phyloP scores from a whole-genome alignment of 1,140 invertebrate genomes.

The Drosophila novamexicana region DNA sequence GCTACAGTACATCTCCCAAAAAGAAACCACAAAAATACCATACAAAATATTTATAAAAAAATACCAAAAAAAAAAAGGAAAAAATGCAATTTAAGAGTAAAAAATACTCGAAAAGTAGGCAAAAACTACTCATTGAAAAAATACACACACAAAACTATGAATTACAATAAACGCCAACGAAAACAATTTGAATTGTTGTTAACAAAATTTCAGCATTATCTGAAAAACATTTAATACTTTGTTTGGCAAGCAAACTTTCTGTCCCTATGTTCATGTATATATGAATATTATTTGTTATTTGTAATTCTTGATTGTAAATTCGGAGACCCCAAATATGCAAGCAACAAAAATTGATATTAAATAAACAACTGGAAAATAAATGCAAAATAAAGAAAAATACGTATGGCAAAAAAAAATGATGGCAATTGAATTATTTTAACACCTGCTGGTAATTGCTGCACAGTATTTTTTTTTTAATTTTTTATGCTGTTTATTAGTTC shows the following conservation, averaged over 20 bases:
- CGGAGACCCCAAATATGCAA: constrained; percentile 7
- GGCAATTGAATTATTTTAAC: background rate
- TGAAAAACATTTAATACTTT: background rate
- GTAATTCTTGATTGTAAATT: constrained; percentile 34
- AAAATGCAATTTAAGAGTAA: constrained; percentile 24
- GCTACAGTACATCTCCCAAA: constrained; percentile 54
- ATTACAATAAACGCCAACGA: constrained; percentile 16
- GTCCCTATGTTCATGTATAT: constrained; percentile 34
- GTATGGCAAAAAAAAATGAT: constrained; percentile 37
- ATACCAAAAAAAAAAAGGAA: background rate
- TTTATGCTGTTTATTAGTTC: no score
- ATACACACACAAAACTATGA: constrained; percentile 5
- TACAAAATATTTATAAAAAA: background rate
- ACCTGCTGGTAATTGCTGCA: background rate
- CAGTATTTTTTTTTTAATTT: background rate
- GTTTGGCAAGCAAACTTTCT: background rate
- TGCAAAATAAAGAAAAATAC: constrained; percentile 67
- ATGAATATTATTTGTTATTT: constrained; percentile 22
- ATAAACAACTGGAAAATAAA: constrained; percentile 45
- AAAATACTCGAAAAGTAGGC: constrained; percentile 27
- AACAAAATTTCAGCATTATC: constrained; percentile 22
- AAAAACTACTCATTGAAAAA: constrained; percentile 5
- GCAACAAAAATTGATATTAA: constrained; percentile 8
- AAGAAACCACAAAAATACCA: constrained; percentile 3
- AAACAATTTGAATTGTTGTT: constrained; percentile 11